Evolutionary conservation across 2,888 invertebrate genomes (phyloP).

Genomic region (Pheosia tremula): DNA sequence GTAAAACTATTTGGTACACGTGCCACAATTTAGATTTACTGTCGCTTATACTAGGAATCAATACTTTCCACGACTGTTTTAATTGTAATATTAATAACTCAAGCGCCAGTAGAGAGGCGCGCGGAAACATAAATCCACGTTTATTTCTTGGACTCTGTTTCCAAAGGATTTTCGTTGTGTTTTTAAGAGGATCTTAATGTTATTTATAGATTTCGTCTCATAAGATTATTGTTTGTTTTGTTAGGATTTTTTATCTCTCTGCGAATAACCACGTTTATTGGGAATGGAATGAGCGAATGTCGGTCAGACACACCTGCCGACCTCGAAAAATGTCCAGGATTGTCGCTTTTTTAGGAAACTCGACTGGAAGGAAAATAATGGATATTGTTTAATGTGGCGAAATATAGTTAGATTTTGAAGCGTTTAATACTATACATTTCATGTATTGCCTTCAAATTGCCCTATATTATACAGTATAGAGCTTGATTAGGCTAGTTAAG

Average conservation of each 20-base stretch:
- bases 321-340: conserved; percentile 24
- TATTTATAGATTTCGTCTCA: no score
- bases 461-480: no score
- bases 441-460: no score
- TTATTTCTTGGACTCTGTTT: conserved; percentile 25
- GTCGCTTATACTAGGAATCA: neutral
- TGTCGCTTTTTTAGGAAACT: neutral
- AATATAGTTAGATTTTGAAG: neutral
- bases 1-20: no score
- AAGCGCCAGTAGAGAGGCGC: conserved; percentile 32
- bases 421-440: neutral
- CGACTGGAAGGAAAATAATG: neutral
- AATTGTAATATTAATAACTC: conserved; percentile 36
- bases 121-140: conserved; percentile 38
- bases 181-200: no score
- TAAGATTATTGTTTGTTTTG: no score
- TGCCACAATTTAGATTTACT: no score
- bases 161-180: no score
- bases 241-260: no score
- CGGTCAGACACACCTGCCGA: conserved; percentile 44
- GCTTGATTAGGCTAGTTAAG: no score
- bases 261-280: conserved; percentile 31
- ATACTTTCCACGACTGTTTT: conserved; percentile 20
- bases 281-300: conserved; percentile 47
- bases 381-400: neutral